A percentile compares a stretch with the other conserved stretches of the same genome.
These are phyloP conservation scores for Alouatta palliata DNA, from an alignment of 2,113 vertebrate genomes.

Conservation along the genomic window DNA sequence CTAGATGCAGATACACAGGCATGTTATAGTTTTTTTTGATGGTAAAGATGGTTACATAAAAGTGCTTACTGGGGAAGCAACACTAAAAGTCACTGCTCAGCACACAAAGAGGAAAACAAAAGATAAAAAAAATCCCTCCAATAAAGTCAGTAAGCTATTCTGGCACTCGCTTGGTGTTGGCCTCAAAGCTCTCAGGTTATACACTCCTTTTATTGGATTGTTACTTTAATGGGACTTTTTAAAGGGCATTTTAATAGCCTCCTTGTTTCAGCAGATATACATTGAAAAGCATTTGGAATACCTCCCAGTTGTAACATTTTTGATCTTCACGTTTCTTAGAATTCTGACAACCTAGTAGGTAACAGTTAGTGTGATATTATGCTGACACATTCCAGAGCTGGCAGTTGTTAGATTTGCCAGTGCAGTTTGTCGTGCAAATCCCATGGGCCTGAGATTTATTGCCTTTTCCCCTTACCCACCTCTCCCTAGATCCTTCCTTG, in stretches of 20 bases:
- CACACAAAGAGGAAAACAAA: constrained; percentile 35
- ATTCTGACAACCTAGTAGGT: constrained; percentile 82
- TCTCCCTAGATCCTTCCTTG: not conserved
- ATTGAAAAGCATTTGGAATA: constrained; percentile 70
- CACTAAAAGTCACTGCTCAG: not conserved
- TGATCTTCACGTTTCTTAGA: constrained; percentile 78
- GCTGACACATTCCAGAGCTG: constrained; percentile 77
- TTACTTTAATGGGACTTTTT: constrained; percentile 73
- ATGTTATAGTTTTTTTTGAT: not conserved
- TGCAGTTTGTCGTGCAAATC: constrained; percentile 67
- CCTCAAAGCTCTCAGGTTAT: constrained; percentile 63
- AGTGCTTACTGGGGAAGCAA: not conserved
- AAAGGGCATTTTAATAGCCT: constrained; percentile 77
- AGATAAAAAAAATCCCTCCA: not conserved
- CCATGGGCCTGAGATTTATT: constrained; percentile 71
- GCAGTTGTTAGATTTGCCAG: constrained; percentile 77
- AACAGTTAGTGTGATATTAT: constrained; percentile 79
- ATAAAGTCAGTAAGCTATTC: not conserved
- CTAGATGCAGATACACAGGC: not conserved
- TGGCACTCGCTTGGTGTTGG: constrained; percentile 24
- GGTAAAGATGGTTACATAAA: not conserved
- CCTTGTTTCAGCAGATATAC: constrained; percentile 78
- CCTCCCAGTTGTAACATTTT: constrained; percentile 75
- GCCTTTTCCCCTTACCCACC: constrained; percentile 69
- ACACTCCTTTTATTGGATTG: constrained; percentile 79